Base-by-base conservation (phyloP, 2,797 vertebrate genomes). In the Pseudomugil gertrudae region DNA sequence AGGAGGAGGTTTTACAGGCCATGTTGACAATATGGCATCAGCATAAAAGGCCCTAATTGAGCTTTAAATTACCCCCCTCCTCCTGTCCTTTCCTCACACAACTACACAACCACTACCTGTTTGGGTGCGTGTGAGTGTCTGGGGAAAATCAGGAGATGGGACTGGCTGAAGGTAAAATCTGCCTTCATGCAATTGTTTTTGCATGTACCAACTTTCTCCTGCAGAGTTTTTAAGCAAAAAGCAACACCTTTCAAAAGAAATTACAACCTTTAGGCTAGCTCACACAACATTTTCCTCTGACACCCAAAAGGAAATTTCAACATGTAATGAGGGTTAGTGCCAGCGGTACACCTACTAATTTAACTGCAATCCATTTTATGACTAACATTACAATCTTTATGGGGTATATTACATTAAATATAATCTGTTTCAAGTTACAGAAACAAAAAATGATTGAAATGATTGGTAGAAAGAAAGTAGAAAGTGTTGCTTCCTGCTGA, bases 21-120 rank as follows among this genome's bases (percentile, higher is more conserved):
- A 59, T 92, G 90, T 92, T 93, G 90, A 93, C 92, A 93, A 90
- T 90, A 85, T 92, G 81, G 89, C 85, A 92, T 88, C 81, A 86
- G 75, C 90, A 89, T 91, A 92, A 94, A 93, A 92, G 81, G 79
- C 81, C 81, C 87, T 90, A 94, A 94, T 92, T 91, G 87, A 89
- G 83, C 80, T 87, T 86, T 84, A 91, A 93, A 92, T 92, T 86
- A 92, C 79, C 81, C 69, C 83, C 76, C 80, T 80, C 65, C 47
- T 27, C 72, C 47, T 27, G 70, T 70, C 63, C 62, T 77, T 73
- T 59, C 19, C 79, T 81, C 66, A 64, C 77, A 67, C 67, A 67
- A 63, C 59, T 43, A 52, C 45, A 60, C 64, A 77, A 57, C 77
- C 74, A 32, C 71, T 27, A 54, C 70, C 76, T 84, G 72, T 83